These are phyloP conservation scores for pig (Sus scrofa) DNA, from an alignment of 2,113 vertebrate species.

Conservation along the genomic window T2T-Sscrofa CM000812.6:9209001-9209500, in stretches of 20 bases:
- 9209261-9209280: background rate
- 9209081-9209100: background rate
- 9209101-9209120: background rate
- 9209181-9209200: background rate
- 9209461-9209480: rapidly evolving
- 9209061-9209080: background rate
- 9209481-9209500: background rate
- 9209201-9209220: background rate
- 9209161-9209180: background rate
- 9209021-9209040: rapidly evolving
- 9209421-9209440: rapidly evolving
- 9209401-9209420: background rate
- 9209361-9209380: no score
- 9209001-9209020: rapidly evolving
- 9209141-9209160: background rate
- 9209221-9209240: background rate
- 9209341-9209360: background rate
- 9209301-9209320: background rate
- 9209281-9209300: background rate
- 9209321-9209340: background rate
- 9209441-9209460: rapidly evolving
- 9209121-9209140: background rate
- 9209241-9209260: background rate
- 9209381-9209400: background rate
- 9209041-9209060: background rate